phyloP scores from a whole-genome alignment of 2,888 invertebrate species.

The Sepiola atlantica region DNA sequence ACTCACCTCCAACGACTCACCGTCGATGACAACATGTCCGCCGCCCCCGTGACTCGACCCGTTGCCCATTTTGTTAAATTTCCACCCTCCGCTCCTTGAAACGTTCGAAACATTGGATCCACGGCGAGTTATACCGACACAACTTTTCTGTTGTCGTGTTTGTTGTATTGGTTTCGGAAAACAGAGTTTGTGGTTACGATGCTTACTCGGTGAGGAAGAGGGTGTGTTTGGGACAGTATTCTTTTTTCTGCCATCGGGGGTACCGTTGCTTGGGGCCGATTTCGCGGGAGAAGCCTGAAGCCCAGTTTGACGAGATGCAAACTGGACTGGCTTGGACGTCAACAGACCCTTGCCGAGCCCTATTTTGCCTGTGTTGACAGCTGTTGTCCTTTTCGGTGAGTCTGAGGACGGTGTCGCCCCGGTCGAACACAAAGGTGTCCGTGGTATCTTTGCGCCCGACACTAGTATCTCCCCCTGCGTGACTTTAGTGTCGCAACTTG shows the following conservation, averaged over 20 bases:
- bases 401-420: too few species aligned
- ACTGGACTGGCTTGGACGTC: not conserved
- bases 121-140: not conserved
- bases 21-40: constrained; percentile 66
- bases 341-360: not conserved
- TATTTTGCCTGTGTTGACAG: not conserved
- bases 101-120: constrained; percentile 44
- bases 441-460: not conserved
- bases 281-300: not conserved
- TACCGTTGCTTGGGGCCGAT: not conserved
- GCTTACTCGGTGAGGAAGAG: not conserved
- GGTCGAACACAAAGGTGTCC: not conserved
- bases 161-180: not conserved
- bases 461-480: not conserved
- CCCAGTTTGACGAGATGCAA: not conserved
- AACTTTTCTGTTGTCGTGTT: not conserved
- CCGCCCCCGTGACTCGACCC: constrained; percentile 64
- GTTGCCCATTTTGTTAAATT: constrained; percentile 67
- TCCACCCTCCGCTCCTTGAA: constrained; percentile 23
- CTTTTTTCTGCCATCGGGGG: not conserved
- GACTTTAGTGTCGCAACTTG: not conserved
- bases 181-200: not conserved
- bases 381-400: not conserved
- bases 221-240: not conserved
- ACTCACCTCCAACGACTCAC: constrained; percentile 67